Conservation (phyloP, 2,797 vertebrate genomes). For the Bradypodion ventrale region DNA sequence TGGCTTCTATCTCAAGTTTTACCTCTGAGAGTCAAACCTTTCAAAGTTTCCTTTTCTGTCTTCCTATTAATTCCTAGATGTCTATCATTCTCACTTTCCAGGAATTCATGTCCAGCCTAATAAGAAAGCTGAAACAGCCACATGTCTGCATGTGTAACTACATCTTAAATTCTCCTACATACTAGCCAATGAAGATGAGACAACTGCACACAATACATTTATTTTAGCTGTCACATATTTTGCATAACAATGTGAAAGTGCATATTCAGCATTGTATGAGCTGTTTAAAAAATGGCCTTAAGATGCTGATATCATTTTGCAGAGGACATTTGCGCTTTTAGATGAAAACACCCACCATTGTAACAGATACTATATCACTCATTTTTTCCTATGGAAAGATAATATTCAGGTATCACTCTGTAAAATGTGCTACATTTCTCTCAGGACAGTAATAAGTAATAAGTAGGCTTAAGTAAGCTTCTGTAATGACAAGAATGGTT, state of each 20-base stretch:
- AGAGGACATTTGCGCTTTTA: background rate
- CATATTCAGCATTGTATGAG: constrained; percentile 41
- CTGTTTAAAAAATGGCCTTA: constrained; percentile 56
- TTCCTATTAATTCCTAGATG: background rate
- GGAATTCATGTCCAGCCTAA: background rate
- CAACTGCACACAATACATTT: constrained; percentile 42
- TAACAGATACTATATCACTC: background rate
- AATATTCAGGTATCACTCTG: background rate
- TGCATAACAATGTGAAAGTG: constrained; percentile 45
- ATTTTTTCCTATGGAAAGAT: background rate
- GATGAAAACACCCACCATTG: constrained; percentile 36
- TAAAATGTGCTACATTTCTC: background rate
- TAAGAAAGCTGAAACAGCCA: background rate
- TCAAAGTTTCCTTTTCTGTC: background rate
- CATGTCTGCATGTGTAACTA: constrained; percentile 5
- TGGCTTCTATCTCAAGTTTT: background rate
- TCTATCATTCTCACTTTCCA: background rate
- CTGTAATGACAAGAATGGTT: background rate
- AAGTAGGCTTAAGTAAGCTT: background rate
- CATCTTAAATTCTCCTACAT: background rate
- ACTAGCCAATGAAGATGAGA: constrained; percentile 37
- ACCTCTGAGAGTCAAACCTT: background rate
- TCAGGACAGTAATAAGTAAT: background rate
- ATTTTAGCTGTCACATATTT: constrained; percentile 30
- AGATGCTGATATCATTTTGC: constrained; percentile 55